Percentiles rank a stretch among this genome's conserved stretches.
Conservation (phyloP, 2,888 invertebrate genomes). For the Dynastes hyllus region DNA sequence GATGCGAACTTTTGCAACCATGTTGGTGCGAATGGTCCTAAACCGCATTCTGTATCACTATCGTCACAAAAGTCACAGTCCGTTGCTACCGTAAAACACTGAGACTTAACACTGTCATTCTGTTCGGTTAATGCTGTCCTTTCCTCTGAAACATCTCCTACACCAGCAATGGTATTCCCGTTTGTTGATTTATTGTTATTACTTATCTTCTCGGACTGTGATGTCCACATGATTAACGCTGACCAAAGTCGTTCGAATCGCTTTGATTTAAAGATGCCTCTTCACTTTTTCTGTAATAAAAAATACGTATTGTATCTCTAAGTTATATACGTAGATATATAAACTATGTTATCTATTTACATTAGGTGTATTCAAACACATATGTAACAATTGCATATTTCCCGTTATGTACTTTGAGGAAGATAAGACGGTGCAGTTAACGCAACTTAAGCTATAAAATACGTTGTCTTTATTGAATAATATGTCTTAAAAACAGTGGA, state of each 20-base stretch:
- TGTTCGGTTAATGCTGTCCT: constrained; percentile 66
- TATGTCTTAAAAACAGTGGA: neutral
- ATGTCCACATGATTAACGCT: constrained; percentile 51
- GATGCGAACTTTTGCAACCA: constrained; percentile 88
- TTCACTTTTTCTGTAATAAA: constrained; percentile 39
- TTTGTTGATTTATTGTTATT: constrained; percentile 68
- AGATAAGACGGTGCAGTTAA: constrained; percentile 24
- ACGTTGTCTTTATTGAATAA: neutral
- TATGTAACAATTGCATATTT: constrained; percentile 49
- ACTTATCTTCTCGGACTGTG: constrained; percentile 59
- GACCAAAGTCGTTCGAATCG: neutral
- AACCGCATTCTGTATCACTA: constrained; percentile 81
- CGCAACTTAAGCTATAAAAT: neutral
- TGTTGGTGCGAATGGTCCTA: constrained; percentile 84
- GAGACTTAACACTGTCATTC: constrained; percentile 61
- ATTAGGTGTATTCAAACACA: constrained; percentile 42
- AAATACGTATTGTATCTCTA: neutral
- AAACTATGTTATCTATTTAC: constrained; percentile 42
- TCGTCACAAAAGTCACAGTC: constrained; percentile 67
- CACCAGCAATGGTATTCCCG: constrained; percentile 60
- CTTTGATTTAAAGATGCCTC: neutral
- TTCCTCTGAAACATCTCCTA: constrained; percentile 65
- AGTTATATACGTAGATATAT: neutral
- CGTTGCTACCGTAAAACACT: constrained; percentile 60
- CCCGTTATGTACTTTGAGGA: neutral